Evolutionary conservation across 2,797 vertebrate genomes (phyloP), one percentile per base, ranked within the genome.

Genomic region (Phataginus tricuspis): DNA sequence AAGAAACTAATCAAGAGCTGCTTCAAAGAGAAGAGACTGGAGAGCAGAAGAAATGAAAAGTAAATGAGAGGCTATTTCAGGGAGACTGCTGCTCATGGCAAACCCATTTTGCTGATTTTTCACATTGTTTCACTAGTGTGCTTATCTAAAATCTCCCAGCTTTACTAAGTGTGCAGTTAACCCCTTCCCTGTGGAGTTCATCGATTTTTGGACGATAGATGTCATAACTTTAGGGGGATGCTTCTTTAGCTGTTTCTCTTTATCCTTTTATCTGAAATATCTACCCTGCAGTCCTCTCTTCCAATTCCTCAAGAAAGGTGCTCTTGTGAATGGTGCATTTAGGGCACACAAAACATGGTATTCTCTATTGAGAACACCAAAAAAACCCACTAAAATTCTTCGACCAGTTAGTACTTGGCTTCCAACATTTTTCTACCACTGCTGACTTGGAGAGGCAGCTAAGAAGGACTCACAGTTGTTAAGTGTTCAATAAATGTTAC

Each of bases 51-150:
- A 78, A 91, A 87, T 75, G 84, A 90, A 79, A 85, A 90, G 55
- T 92, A 95, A 97, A 96, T 93, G 88, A 91, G 96, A 94, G 69
- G 80, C 96, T 97, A 95, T 97, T 97, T 97, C 27, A 66, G 88
- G 85, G 86, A 21, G 64, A 84, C 86, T 86, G 59, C 51, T 89
- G 64, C 74, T 82, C 39, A 6, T 0, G 68, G 61, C 83, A 14
- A 0, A 0, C 75, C 1, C 1, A 25, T 96, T 95, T 42, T 45
- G 51, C 95, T 97, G 96, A 97, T 97, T 94, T 97, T 91, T 91
- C 95, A 91, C 97, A 91, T 96, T 96, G 85, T 79, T 90, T 27
- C 34, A 55, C 75, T 90, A 51, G 77, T 78, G 49, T 37, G 92
- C 89, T 86, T 85, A 55, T 72, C 59, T 63, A n/a, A 63, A 93